These are phyloP conservation scores for Odontothrips loti DNA, from an alignment of 2,888 invertebrate species.

Conservation along the genomic window DNA sequence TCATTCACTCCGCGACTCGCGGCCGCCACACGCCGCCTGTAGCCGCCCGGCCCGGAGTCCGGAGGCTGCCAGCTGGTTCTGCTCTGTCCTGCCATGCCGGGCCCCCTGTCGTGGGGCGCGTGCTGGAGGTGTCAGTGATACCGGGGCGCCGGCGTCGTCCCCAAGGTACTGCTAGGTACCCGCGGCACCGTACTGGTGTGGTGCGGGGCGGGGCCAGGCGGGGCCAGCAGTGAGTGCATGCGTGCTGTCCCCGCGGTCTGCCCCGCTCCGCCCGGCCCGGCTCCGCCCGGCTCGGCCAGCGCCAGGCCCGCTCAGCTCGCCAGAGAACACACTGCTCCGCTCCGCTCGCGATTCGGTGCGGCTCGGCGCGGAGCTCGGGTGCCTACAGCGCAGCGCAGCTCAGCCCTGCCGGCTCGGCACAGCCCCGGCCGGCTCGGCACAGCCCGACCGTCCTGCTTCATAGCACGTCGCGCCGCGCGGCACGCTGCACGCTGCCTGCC, in stretches of 20 bases:
- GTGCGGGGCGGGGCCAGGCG: background rate
- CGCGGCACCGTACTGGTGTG: background rate
- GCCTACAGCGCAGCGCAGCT: too few species aligned
- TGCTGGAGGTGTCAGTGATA: background rate
- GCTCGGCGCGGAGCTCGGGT: too few species aligned
- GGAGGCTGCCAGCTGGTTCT: too few species aligned
- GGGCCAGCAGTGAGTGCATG: background rate
- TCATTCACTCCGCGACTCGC: background rate
- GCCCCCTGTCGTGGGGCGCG: background rate
- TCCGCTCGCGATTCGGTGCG: too few species aligned
- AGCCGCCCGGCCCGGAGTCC: too few species aligned
- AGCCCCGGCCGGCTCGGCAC: too few species aligned
- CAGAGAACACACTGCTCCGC: conserved; percentile 36
- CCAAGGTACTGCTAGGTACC: background rate
- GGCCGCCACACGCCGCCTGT: background rate
- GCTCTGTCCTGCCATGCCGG: too few species aligned
- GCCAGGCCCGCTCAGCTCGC: too few species aligned
- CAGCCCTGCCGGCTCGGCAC: too few species aligned
- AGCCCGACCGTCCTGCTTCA: too few species aligned
- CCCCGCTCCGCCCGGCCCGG: background rate
- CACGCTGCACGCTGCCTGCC: too few species aligned
- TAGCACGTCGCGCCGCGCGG: too few species aligned
- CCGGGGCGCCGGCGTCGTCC: background rate
- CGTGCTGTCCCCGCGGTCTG: background rate
- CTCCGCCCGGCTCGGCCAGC: background rate